Evolutionary conservation across 2,888 invertebrate genomes (phyloP).

Genomic region (Eupithecia subfuscata): DNA sequence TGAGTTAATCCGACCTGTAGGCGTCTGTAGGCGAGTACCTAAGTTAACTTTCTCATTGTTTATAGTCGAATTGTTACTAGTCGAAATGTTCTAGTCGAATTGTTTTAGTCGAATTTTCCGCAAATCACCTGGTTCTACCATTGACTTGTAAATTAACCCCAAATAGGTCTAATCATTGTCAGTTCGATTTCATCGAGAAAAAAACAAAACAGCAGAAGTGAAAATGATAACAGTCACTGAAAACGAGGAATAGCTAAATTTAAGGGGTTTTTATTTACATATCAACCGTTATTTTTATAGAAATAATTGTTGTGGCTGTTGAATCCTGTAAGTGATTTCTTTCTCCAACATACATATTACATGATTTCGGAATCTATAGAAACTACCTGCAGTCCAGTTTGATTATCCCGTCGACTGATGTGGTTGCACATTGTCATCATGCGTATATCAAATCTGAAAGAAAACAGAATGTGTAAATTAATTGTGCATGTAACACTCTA

Average conservation of each 20-base stretch:
- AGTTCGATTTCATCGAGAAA: neutral
- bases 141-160: neutral
- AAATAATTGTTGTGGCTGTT: neutral
- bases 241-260: neutral
- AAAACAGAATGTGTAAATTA: constrained; percentile 35
- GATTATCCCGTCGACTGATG: constrained; percentile 81
- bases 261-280: neutral
- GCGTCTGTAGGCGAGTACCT: no score
- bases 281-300: neutral
- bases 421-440: constrained; percentile 89
- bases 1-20: no score
- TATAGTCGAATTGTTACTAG: no score
- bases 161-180: neutral
- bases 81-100: no score
- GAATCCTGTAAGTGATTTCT: neutral
- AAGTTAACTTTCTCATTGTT: no score
- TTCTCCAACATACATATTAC: neutral
- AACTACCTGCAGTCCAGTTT: constrained; percentile 44
- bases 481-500: neutral
- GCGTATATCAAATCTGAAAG: constrained; percentile 86
- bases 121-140: neutral
- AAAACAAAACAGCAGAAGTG: neutral
- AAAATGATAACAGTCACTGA: neutral
- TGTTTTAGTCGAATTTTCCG: no score
- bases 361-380: neutral